These are phyloP conservation scores for Neolamprologus brichardi DNA, from an alignment of 2,113 vertebrate genomes.

Conservation along the genomic window DNA sequence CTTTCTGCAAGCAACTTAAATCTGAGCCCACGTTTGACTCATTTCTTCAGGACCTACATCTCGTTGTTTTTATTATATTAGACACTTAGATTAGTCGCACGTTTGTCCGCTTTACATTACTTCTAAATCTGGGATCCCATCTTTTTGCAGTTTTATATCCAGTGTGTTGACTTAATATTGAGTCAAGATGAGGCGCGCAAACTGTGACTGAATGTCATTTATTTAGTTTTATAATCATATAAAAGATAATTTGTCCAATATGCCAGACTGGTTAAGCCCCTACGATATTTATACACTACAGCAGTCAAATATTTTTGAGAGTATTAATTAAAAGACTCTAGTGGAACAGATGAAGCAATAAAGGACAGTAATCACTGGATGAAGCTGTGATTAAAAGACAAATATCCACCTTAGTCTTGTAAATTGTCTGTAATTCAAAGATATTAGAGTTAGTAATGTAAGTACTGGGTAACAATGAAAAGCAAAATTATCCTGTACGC, in stretches of 20 bases:
- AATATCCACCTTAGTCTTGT: not conserved
- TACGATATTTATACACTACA: accelerated
- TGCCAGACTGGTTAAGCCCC: too few species aligned
- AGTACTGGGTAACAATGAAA: not conserved
- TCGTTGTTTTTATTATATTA: not conserved
- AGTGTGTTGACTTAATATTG: not conserved
- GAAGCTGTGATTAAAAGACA: not conserved
- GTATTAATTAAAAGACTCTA: not conserved
- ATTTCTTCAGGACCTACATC: not conserved
- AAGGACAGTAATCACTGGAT: not conserved
- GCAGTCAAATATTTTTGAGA: not conserved
- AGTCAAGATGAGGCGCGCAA: accelerated
- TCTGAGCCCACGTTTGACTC: not conserved
- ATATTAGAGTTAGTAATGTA: not conserved
- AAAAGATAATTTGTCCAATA: not conserved
- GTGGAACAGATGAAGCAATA: not conserved
- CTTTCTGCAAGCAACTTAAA: not conserved
- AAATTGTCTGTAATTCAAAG: not conserved
- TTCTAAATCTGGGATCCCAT: not conserved
- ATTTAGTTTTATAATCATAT: not conserved
- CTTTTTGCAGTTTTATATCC: not conserved
- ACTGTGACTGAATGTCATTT: not conserved
- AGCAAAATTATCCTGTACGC: accelerated
- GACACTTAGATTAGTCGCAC: not conserved
- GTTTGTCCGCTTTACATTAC: not conserved